A percentile compares a stretch with the other conserved stretches of the same genome.
Conservation (phyloP, 1,140 invertebrate genomes). For the Nephila pilipes region DNA sequence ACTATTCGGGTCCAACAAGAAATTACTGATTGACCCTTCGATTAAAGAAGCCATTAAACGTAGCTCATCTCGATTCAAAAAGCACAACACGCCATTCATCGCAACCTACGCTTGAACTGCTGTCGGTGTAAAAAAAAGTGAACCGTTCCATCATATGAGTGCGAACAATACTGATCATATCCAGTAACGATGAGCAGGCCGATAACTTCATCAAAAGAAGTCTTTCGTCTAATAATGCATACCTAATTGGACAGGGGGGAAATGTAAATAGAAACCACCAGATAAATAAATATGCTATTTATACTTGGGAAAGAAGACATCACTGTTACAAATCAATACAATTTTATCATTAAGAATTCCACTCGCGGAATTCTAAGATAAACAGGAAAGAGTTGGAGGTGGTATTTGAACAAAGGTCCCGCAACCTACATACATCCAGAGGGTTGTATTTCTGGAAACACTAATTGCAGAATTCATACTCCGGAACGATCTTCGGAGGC, state of each 20-base stretch:
- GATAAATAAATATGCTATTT: constrained; percentile 48
- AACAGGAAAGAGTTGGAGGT: background rate
- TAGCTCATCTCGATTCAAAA: background rate
- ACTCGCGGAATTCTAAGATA: background rate
- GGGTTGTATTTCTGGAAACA: constrained; percentile 56
- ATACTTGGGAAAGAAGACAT: constrained; percentile 44
- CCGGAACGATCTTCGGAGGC: constrained; percentile 11
- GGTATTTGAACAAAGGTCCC: constrained; percentile 11
- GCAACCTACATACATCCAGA: constrained; percentile 38
- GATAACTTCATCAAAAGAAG: constrained; percentile 14
- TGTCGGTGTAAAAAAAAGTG: background rate
- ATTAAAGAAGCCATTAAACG: background rate
- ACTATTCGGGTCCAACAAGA: background rate
- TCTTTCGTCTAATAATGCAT: constrained; percentile 44
- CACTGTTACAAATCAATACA: constrained; percentile 58
- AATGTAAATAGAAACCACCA: background rate
- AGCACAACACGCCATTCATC: background rate
- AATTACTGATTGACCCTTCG: background rate
- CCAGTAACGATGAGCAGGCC: background rate
- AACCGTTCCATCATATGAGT: constrained; percentile 4
- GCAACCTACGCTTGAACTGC: background rate
- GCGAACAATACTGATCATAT: constrained; percentile 42
- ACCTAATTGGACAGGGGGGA: constrained; percentile 47
- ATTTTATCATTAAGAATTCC: background rate
- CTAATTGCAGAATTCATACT: constrained; percentile 50